Percentiles rank a stretch among this genome's conserved stretches.
Evolutionary conservation across 2,888 invertebrate species (phyloP).

Genomic region (Perizoma affinitatum): DNA sequence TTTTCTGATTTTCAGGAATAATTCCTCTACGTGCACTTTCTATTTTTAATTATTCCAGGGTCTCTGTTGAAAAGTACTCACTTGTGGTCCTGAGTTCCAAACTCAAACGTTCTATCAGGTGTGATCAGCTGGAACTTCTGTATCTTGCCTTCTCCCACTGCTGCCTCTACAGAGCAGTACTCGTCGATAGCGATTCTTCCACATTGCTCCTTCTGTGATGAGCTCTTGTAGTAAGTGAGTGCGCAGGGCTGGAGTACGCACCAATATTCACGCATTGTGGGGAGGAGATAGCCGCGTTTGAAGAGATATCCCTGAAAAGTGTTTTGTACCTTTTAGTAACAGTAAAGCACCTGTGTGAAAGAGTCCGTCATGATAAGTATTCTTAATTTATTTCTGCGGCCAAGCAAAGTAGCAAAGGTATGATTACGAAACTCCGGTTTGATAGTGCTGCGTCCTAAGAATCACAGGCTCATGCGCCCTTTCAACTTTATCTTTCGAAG

Average conservation of each 20-base stretch:
- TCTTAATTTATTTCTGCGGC: too few relatives aligned
- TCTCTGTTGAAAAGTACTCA: constrained; percentile 46
- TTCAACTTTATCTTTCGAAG: too few relatives aligned
- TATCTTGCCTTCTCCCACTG: constrained; percentile 81
- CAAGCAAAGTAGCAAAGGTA: too few relatives aligned
- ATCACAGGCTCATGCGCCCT: too few relatives aligned
- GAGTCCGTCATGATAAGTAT: too few relatives aligned
- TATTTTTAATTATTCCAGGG: too few relatives aligned
- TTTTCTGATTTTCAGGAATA: too few relatives aligned
- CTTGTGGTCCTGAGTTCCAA: constrained; percentile 90
- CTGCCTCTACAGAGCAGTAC: constrained; percentile 86
- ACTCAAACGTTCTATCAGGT: constrained; percentile 88
- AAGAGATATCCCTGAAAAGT: constrained; percentile 86
- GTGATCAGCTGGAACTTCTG: constrained; percentile 88
- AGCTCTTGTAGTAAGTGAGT: constrained; percentile 89
- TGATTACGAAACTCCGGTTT: too few relatives aligned
- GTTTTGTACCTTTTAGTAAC: too few relatives aligned
- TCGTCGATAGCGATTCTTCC: constrained; percentile 87
- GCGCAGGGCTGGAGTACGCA: constrained; percentile 90
- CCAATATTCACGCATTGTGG: constrained; percentile 91
- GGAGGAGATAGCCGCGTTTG: constrained; percentile 90
- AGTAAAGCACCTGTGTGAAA: too few relatives aligned
- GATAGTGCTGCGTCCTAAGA: too few relatives aligned
- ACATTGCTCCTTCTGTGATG: constrained; percentile 87
- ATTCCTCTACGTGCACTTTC: too few relatives aligned